Evolutionary conservation across 2,888 invertebrate species (phyloP).

Genomic region (Prosapia bicincta): DNA sequence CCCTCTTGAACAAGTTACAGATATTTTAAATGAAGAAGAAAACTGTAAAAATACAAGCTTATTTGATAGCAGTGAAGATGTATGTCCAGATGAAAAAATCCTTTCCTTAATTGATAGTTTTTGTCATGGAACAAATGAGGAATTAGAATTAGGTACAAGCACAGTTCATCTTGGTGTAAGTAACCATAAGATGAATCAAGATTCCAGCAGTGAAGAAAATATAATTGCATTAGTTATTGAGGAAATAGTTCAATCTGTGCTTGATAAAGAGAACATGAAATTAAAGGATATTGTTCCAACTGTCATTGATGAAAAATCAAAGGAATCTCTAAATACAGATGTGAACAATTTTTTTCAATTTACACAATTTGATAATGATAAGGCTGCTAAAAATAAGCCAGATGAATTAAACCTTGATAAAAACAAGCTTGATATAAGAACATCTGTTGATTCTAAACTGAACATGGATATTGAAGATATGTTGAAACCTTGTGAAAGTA

Average conservation of each 20-base stretch:
- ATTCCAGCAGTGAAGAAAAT: neutral
- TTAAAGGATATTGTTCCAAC: neutral
- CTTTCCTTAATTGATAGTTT: constrained; percentile 16
- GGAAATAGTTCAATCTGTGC: neutral
- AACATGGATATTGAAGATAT: neutral
- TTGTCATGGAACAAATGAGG: neutral
- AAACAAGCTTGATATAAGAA: neutral
- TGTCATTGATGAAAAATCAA: neutral
- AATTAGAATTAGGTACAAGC: neutral
- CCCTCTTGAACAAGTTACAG: neutral
- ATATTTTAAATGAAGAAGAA: neutral
- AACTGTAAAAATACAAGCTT: neutral
- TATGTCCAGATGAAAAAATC: constrained; percentile 16
- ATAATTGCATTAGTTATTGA: neutral
- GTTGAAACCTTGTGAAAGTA: constrained; percentile 7
- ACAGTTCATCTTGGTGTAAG: neutral
- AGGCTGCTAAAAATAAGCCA: neutral
- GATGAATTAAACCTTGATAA: neutral
- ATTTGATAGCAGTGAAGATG: neutral
- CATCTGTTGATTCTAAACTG: neutral
- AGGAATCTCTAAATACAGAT: neutral
- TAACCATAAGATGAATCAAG: neutral
- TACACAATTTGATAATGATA: neutral
- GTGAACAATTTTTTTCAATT: neutral
- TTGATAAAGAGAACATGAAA: neutral